Evolutionary conservation across 2,888 invertebrate species (phyloP), one percentile per base, ranked within the genome.

Genomic region (Ochlodes sylvanus): DNA sequence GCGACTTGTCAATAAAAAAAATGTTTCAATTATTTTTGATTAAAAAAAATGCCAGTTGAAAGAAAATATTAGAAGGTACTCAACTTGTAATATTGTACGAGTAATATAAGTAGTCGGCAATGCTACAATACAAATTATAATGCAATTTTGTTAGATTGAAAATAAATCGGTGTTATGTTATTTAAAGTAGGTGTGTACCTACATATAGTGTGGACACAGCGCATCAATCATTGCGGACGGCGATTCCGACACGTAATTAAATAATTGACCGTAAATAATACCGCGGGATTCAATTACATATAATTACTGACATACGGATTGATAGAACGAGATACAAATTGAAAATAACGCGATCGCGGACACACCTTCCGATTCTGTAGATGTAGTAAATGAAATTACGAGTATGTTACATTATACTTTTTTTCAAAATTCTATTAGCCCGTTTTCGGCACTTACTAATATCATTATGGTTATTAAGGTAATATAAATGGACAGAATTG

Each of bases 181-280:
- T 38, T 41, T 52, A 54, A 21, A 7, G 19, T 32, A 27, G 14
- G 12, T n/a, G n/a, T n/a, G n/a, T n/a, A n/a, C n/a, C n/a, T n/a
- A 27, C 7, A 0, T 38, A 42, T 9, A n/a, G 19, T 38, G 52
- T 17, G 52, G 21, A 42, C 19, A 34, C 54, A n/a, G 52, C 61
- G 17, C 44, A 67, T 67, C 61, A 67, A 67, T 67, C 61, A 67
- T 15, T 9, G 32, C 38, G 42, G 54, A 27, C 19, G 32, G 52
- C 5, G 54, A 27, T 34, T 55, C 15, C 52, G 44, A 12, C 19
- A 21, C 19, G 34, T 61, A 67, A 67, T 67, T 67, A 67, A 67
- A 67, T 67, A 67, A 67, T 61, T 67, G 67, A 67, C 61, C 67
- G 61, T 67, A 67, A 61, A 67, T 67, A 67, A 61, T 61, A 61